Conservation (phyloP, 2,797 vertebrate species). For the Neopelma chrysocephalum region DNA sequence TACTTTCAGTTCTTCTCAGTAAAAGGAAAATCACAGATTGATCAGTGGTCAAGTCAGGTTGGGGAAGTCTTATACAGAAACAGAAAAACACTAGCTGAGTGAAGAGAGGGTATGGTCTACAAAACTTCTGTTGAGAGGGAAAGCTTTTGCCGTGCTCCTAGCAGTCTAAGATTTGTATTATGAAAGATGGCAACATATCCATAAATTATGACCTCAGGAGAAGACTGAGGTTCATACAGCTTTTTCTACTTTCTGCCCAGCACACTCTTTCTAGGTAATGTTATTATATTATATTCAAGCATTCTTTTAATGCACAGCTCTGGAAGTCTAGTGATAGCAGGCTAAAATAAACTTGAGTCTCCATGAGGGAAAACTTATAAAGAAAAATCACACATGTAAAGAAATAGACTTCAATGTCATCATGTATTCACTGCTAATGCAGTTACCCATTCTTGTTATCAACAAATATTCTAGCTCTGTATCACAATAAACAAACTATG, state of each 20-base stretch:
- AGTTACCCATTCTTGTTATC: not conserved
- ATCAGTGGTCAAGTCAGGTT: rapidly evolving
- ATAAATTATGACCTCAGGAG: not conserved
- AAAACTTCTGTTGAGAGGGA: not conserved
- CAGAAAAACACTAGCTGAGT: not conserved
- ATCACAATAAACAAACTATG: not conserved
- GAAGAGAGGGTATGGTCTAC: not conserved
- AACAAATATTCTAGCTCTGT: not conserved
- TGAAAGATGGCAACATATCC: not conserved
- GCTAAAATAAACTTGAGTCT: not conserved
- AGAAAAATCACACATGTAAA: not conserved
- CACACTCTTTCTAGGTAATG: not conserved
- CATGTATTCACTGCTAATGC: not conserved
- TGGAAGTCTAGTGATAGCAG: not conserved
- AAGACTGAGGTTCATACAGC: not conserved
- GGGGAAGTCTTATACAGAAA: not conserved
- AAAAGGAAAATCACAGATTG: not conserved
- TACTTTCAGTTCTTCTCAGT: not conserved
- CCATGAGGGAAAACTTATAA: not conserved
- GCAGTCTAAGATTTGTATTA: not conserved
- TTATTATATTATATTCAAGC: not conserved
- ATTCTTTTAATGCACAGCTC: not conserved
- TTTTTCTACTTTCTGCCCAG: not conserved
- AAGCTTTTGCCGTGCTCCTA: not conserved
- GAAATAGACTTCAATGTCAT: not conserved